Evolutionary conservation across 2,113 vertebrate species (phyloP).

Genomic region (Clinocottus analis): DNA sequence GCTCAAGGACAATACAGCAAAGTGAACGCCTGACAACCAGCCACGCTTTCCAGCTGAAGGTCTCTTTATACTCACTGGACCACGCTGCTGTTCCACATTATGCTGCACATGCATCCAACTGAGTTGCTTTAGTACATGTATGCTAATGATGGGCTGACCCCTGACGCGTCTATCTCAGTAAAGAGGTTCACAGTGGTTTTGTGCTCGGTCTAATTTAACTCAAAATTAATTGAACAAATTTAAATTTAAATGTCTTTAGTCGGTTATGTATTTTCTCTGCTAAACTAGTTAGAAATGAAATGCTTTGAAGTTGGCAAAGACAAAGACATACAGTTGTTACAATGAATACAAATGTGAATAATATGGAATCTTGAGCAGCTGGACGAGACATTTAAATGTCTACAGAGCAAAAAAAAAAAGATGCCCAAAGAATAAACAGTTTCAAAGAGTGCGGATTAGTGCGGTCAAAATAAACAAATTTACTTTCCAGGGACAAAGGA

Average conservation of each 20-base stretch:
- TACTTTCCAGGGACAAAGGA: constrained; percentile 14
- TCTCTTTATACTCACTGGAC: constrained; percentile 14
- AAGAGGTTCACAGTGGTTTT: neutral
- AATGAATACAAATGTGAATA: neutral
- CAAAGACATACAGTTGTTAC: neutral
- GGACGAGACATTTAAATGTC: neutral
- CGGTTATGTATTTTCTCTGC: neutral
- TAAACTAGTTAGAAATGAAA: neutral
- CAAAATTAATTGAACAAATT: neutral
- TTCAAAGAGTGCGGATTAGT: neutral
- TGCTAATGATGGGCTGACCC: neutral
- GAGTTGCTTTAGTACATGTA: neutral
- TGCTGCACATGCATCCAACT: neutral
- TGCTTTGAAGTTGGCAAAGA: neutral
- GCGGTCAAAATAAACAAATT: neutral
- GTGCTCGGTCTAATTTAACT: neutral
- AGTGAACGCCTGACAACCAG: neutral
- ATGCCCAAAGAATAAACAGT: neutral
- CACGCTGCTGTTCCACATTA: neutral
- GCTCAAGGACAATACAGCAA: constrained; percentile 48
- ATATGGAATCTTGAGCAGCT: neutral
- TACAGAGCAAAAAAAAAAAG: neutral
- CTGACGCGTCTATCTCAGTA: neutral
- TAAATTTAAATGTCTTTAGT: neutral
- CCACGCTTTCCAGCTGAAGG: constrained; percentile 21